Evolutionary conservation across 2,797 vertebrate species (phyloP).

Genomic region (Macropodus opercularis): DNA sequence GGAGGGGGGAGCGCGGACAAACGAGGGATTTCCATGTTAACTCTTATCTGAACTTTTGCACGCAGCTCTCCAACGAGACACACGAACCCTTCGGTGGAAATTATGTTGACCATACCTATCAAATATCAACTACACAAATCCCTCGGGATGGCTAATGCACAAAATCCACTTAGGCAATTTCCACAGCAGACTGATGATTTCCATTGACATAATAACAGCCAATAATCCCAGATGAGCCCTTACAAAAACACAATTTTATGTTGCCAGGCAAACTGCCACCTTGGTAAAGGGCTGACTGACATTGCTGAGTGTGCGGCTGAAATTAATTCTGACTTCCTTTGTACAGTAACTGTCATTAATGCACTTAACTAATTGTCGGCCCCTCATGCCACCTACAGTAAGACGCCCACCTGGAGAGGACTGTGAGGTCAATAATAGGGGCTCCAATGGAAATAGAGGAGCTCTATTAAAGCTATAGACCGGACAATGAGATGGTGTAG

Average conservation of each 20-base stretch:
- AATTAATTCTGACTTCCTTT: slow-evolving; percentile 19
- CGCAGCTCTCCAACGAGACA: slow-evolving; percentile 14
- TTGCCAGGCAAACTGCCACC: slow-evolving; percentile 48
- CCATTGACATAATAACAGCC: slow-evolving; percentile 58
- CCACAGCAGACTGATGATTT: slow-evolving; percentile 50
- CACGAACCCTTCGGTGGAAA: slow-evolving; percentile 35
- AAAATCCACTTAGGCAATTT: slow-evolving; percentile 65
- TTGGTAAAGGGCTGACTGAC: slow-evolving; percentile 39
- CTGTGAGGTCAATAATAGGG: slow-evolving; percentile 44
- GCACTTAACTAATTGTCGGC: slow-evolving; percentile 23
- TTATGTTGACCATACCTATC: slow-evolving; percentile 48
- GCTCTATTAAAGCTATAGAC: slow-evolving; percentile 44
- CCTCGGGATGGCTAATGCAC: slow-evolving; percentile 48
- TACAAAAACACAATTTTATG: slow-evolving; percentile 62
- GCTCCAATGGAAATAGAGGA: slow-evolving; percentile 33
- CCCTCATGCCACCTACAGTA: slow-evolving; percentile 5
- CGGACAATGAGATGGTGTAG: slow-evolving; percentile 53
- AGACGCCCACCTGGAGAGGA: slow-evolving; percentile 28
- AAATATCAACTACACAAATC: slow-evolving; percentile 54
- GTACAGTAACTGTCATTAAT: slow-evolving; percentile 25
- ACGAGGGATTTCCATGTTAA: slow-evolving; percentile 38
- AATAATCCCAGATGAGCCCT: slow-evolving; percentile 65
- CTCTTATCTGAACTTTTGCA: slow-evolving; percentile 45
- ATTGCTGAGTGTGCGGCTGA: slow-evolving; percentile 19
- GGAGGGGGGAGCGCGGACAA: slow-evolving; percentile 5